phyloP scores from a whole-genome alignment of 2,888 invertebrate genomes.

The Venusia cambrica region DNA sequence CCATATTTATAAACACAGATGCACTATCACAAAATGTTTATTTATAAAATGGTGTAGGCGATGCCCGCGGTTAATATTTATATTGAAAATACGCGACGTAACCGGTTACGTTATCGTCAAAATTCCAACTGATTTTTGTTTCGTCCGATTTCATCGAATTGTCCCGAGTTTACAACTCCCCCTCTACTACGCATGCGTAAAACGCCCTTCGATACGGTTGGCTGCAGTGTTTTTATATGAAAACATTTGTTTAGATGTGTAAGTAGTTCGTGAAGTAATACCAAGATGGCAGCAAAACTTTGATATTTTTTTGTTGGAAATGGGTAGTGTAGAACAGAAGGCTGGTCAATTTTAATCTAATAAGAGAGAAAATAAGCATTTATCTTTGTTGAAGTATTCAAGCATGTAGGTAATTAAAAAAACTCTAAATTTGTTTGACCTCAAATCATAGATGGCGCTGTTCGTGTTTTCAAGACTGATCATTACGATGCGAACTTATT shows the following conservation, averaged over 20 bases:
- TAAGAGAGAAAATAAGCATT: too few relatives aligned
- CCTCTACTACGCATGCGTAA: slow-evolving; percentile 72
- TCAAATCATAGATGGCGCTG: slow-evolving; percentile 42
- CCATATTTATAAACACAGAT: slow-evolving; percentile 76
- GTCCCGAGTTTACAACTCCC: slow-evolving; percentile 57
- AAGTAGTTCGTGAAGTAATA: slow-evolving; percentile 18
- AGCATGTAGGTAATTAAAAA: too few relatives aligned
- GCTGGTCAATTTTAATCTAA: too few relatives aligned
- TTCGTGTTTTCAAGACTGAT: slow-evolving; percentile 42
- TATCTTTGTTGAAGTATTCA: too few relatives aligned
- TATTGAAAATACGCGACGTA: slow-evolving; percentile 29
- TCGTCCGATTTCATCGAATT: slow-evolving; percentile 52
- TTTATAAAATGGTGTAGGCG: slow-evolving; percentile 65
- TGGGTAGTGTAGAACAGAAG: too few relatives aligned
- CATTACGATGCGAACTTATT: slow-evolving; percentile 48
- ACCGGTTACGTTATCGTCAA: slow-evolving; percentile 40
- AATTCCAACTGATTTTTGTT: slow-evolving; percentile 58
- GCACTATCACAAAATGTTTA: slow-evolving; percentile 62
- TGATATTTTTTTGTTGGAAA: too few relatives aligned
- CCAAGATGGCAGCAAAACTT: slow-evolving; percentile 33
- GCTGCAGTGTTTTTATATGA: slow-evolving; percentile 27
- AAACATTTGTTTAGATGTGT: slow-evolving; percentile 25
- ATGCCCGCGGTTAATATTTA: slow-evolving; percentile 44
- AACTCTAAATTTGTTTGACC: slow-evolving; percentile 13
- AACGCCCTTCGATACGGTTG: slow-evolving; percentile 49